Conservation (phyloP, 2,797 vertebrate species). For the Dermochelys coriacea region DNA sequence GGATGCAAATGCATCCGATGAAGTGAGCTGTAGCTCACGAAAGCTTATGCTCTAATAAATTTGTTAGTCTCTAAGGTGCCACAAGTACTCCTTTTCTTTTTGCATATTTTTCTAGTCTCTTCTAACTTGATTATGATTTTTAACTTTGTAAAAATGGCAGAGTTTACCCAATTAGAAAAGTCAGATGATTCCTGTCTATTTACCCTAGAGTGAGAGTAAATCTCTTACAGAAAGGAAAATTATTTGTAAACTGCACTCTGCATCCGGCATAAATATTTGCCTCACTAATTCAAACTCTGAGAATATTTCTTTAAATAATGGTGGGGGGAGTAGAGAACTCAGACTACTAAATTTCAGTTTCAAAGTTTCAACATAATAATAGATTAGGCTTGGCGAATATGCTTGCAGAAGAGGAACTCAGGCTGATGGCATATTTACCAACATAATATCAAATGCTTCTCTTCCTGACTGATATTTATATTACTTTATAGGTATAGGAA, state of each 20-base stretch:
- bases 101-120: neutral
- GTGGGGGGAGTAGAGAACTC: neutral
- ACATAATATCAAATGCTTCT: neutral
- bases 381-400: neutral
- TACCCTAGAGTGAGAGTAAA: neutral
- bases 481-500: slow-evolving; percentile 69
- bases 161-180: neutral
- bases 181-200: neutral
- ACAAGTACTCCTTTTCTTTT: no score
- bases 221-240: neutral
- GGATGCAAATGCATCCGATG: no score
- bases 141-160: neutral
- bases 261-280: neutral
- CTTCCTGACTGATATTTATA: neutral
- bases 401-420: neutral
- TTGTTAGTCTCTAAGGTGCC: no score
- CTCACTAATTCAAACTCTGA: neutral
- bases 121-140: neutral
- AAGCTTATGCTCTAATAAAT: no score
- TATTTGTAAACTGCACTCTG: neutral
- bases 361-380: neutral
- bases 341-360: neutral
- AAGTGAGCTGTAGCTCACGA: no score
- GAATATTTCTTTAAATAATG: neutral
- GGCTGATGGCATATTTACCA: neutral